A percentile compares a stretch with the other conserved stretches of the same genome.
phyloP scores from a whole-genome alignment of 1,140 invertebrate species.

The Drosophila dunni region DNA sequence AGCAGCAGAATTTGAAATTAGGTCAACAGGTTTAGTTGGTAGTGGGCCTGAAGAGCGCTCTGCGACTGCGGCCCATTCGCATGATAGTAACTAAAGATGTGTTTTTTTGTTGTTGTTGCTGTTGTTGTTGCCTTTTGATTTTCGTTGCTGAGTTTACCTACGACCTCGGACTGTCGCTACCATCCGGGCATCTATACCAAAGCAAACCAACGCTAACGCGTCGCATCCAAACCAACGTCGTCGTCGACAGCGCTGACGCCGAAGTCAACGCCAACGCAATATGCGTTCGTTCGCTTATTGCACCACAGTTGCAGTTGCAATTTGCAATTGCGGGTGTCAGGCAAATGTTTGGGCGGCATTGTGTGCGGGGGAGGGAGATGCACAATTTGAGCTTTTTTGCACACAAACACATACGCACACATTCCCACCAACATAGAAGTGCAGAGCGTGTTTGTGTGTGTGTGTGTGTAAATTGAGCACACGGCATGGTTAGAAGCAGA shows the following conservation, averaged over 20 bases:
- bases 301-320: constrained; percentile 76
- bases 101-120: constrained; percentile 59
- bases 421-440: constrained; percentile 30
- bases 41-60: constrained; percentile 59
- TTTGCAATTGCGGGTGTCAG: constrained; percentile 62
- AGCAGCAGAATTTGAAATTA: constrained; percentile 82
- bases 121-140: constrained; percentile 33
- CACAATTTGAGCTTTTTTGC: constrained; percentile 60
- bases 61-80: constrained; percentile 62
- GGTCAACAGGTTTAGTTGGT: constrained; percentile 81
- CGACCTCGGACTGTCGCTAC: constrained; percentile 55
- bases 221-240: constrained; percentile 51
- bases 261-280: constrained; percentile 75
- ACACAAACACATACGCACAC: constrained; percentile 30
- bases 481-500: constrained; percentile 48
- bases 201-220: not conserved
- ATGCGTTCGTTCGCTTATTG: constrained; percentile 80
- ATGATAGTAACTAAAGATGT: constrained; percentile 75
- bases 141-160: constrained; percentile 45
- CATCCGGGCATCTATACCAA: constrained; percentile 46
- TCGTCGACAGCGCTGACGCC: constrained; percentile 12
- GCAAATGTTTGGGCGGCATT: constrained; percentile 23
- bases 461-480: constrained; percentile 55
- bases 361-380: constrained; percentile 61
- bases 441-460: constrained; percentile 9